These are phyloP conservation scores for Steinernema feltiae DNA, from an alignment of 1,140 invertebrate species.

Conservation along the genomic window DNA sequence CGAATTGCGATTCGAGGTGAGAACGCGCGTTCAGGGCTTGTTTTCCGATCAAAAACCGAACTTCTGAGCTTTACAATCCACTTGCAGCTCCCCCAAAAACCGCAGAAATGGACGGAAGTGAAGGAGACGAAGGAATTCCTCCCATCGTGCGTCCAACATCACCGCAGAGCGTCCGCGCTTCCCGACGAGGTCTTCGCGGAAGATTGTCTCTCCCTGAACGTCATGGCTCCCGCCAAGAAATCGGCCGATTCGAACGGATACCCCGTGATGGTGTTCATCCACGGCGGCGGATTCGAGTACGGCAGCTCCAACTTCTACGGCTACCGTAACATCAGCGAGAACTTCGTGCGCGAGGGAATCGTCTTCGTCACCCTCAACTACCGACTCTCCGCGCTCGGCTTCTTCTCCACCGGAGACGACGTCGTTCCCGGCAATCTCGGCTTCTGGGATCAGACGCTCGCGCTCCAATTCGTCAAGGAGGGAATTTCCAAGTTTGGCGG, in stretches of 20 bases:
- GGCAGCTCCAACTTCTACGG: slow-evolving; percentile 69
- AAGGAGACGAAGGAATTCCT: slow-evolving; percentile 28
- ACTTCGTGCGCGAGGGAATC: slow-evolving; percentile 66
- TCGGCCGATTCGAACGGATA: slow-evolving; percentile 17
- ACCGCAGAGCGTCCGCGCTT: not conserved
- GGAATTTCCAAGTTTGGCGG: slow-evolving; percentile 55
- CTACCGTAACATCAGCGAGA: slow-evolving; percentile 69
- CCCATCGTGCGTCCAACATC: slow-evolving; percentile 20
- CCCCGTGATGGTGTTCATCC: slow-evolving; percentile 73
- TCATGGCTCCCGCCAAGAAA: slow-evolving; percentile 65
- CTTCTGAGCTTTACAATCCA: not conserved
- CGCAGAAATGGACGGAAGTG: slow-evolving; percentile 22
- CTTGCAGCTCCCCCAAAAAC: slow-evolving; percentile 27
- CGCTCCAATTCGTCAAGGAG: slow-evolving; percentile 63
- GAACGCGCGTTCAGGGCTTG: no score
- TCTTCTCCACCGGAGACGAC: slow-evolving; percentile 45
- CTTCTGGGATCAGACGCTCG: slow-evolving; percentile 77
- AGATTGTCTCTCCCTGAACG: slow-evolving; percentile 88
- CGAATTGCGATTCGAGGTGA: slow-evolving; percentile 66
- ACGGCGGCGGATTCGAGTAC: slow-evolving; percentile 71
- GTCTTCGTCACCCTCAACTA: slow-evolving; percentile 70
- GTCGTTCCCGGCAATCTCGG: slow-evolving; percentile 61
- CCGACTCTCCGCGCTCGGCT: slow-evolving; percentile 64
- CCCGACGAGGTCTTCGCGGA: not conserved
- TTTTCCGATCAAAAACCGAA: no score